phyloP scores from a whole-genome alignment of 1,140 invertebrate species.

The Idris sp. region DNA sequence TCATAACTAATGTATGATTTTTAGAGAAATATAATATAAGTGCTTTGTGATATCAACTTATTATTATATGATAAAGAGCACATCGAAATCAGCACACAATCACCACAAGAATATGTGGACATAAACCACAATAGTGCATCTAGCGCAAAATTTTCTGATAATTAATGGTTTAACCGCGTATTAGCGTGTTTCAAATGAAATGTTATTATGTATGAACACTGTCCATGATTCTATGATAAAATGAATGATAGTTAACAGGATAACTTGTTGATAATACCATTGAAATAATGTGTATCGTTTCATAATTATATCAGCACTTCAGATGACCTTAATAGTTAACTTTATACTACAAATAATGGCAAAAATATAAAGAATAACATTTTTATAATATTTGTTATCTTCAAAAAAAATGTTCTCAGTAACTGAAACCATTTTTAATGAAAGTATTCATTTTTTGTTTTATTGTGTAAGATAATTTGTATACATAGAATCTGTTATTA shows the following conservation, averaged over 20 bases:
- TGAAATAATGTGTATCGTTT: too few species aligned
- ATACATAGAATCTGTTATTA: too few species aligned
- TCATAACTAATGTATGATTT: too few species aligned
- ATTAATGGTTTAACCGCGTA: conserved; percentile 67
- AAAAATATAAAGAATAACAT: too few species aligned
- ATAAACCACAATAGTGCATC: conserved; percentile 59
- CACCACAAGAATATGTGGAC: conserved; percentile 48
- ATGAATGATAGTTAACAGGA: conserved; percentile 46
- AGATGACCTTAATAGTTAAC: too few species aligned
- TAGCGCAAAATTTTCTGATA: conserved; percentile 69
- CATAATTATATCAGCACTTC: too few species aligned
- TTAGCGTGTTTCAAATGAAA: conserved; percentile 59
- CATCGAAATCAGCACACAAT: conserved; percentile 38
- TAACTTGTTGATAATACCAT: conserved; percentile 23
- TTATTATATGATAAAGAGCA: conserved; percentile 58
- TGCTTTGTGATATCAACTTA: conserved; percentile 45
- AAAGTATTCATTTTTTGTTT: too few species aligned
- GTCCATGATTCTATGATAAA: conserved; percentile 22
- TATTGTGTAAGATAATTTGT: too few species aligned
- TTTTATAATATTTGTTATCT: too few species aligned
- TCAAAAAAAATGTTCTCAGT: too few species aligned
- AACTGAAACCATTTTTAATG: too few species aligned
- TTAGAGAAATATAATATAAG: conserved; percentile 47
- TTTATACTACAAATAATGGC: too few species aligned
- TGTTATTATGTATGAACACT: conserved; percentile 48